phyloP scores from a whole-genome alignment of 2,888 invertebrate species.

The Lepetodrilus schrolli region DNA sequence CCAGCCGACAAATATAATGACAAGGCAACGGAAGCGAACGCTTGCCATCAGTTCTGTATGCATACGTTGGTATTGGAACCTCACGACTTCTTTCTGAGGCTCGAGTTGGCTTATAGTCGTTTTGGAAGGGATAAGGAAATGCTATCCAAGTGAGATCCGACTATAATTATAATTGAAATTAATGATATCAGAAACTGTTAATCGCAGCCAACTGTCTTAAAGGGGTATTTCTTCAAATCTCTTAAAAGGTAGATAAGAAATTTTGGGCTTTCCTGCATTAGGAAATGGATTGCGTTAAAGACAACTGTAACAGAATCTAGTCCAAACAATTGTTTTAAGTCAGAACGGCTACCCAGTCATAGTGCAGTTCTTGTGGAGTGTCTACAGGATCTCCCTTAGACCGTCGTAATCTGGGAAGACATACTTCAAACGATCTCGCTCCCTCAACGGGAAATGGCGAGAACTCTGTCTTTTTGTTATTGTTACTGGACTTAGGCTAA shows the following conservation, averaged over 20 bases:
- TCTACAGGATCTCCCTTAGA: constrained; percentile 2
- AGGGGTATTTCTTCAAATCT: constrained; percentile 30
- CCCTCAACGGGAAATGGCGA: not conserved
- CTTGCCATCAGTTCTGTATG: constrained; percentile 33
- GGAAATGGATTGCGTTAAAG: constrained; percentile 26
- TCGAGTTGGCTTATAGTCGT: constrained; percentile 28
- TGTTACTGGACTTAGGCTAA: not conserved
- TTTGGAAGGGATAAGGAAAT: constrained; percentile 27
- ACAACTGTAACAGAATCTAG: constrained; percentile 1
- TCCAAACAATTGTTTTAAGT: constrained; percentile 24
- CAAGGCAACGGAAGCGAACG: constrained; percentile 33
- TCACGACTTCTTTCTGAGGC: constrained; percentile 31
- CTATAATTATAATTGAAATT: constrained; percentile 48
- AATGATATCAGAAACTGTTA: constrained; percentile 42
- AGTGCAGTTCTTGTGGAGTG: not conserved
- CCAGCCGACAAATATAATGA: constrained; percentile 47
- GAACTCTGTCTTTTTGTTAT: constrained; percentile 5
- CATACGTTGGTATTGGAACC: constrained; percentile 33
- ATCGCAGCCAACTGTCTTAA: constrained; percentile 32
- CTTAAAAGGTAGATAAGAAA: constrained; percentile 38
- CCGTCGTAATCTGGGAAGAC: not conserved
- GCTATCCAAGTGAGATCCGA: constrained; percentile 28
- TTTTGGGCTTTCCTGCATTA: constrained; percentile 27
- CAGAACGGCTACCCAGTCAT: not conserved
- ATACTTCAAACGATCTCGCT: constrained; percentile 20